Percentiles rank a stretch among this genome's conserved stretches.
phyloP scores from a whole-genome alignment of 2,888 invertebrate genomes.

The Phytoseiulus persimilis region DNA sequence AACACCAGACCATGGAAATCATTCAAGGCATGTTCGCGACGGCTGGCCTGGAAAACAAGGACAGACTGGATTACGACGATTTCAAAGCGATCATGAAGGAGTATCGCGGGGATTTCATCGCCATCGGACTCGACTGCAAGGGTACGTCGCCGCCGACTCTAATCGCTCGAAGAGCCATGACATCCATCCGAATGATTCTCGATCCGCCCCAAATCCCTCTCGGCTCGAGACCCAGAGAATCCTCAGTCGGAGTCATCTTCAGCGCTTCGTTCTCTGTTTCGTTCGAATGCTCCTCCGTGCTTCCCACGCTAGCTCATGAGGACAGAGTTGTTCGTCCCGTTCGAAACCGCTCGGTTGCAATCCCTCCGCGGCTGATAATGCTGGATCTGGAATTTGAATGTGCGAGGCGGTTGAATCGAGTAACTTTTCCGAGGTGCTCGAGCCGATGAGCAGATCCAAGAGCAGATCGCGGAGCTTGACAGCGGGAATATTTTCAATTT shows the following conservation, averaged over 20 bases:
- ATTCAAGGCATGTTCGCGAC: slow-evolving; percentile 92
- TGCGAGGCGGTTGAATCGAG: background rate
- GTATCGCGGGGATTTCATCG: slow-evolving; percentile 87
- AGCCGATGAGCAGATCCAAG: background rate
- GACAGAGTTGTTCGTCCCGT: no score
- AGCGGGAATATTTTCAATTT: slow-evolving; percentile 7
- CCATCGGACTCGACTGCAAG: slow-evolving; percentile 85
- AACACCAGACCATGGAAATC: slow-evolving; percentile 73
- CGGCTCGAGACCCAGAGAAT: no score
- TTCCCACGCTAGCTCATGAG: no score
- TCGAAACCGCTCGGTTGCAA: no score
- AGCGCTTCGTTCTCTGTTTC: no score
- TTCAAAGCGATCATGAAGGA: slow-evolving; percentile 94
- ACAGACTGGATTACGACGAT: slow-evolving; percentile 78
- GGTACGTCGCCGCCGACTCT: slow-evolving; percentile 53
- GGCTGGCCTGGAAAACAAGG: slow-evolving; percentile 79
- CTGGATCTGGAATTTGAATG: background rate
- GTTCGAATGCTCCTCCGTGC: no score
- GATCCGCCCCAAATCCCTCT: background rate
- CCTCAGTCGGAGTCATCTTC: no score
- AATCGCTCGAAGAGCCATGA: background rate
- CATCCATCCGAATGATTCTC: background rate
- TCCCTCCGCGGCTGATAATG: background rate
- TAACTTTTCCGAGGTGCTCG: background rate
- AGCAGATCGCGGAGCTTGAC: background rate